phyloP scores from a whole-genome alignment of 1,140 invertebrate species.

The Oncopeltus fasciatus region DNA sequence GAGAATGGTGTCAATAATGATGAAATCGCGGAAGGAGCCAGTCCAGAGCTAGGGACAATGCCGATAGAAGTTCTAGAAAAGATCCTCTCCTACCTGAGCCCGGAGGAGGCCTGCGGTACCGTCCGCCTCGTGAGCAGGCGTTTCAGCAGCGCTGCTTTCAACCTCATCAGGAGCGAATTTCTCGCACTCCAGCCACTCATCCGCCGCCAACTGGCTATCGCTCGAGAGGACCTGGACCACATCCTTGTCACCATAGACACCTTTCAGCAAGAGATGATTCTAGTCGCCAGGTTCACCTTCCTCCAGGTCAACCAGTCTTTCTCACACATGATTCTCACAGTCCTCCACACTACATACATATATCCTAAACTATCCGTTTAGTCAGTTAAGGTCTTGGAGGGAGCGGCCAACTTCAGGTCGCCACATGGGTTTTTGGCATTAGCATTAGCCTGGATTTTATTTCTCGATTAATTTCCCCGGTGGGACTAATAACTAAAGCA shows the following conservation, averaged over 20 bases:
- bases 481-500: no score
- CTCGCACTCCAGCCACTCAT: not conserved
- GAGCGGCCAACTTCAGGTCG: no score
- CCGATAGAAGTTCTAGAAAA: constrained; percentile 3
- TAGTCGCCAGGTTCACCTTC: constrained; percentile 3
- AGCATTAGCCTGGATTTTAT: no score
- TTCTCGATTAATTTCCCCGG: no score
- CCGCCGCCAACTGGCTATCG: not conserved
- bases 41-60: no score
- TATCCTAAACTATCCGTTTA: no score
- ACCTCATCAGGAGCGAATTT: not conserved
- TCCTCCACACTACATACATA: no score
- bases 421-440: no score
- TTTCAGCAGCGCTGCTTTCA: not conserved
- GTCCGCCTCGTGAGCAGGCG: not conserved
- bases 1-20: no score
- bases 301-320: constrained; percentile 2
- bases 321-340: no score
- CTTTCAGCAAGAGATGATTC: not conserved
- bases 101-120: not conserved
- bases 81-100: not conserved
- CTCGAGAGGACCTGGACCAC: not conserved
- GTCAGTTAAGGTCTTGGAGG: no score
- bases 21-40: no score
- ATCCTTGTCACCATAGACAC: not conserved